Evolutionary conservation across 2,797 vertebrate genomes (phyloP).

Genomic region (Pseudochirops cupreus): DNA sequence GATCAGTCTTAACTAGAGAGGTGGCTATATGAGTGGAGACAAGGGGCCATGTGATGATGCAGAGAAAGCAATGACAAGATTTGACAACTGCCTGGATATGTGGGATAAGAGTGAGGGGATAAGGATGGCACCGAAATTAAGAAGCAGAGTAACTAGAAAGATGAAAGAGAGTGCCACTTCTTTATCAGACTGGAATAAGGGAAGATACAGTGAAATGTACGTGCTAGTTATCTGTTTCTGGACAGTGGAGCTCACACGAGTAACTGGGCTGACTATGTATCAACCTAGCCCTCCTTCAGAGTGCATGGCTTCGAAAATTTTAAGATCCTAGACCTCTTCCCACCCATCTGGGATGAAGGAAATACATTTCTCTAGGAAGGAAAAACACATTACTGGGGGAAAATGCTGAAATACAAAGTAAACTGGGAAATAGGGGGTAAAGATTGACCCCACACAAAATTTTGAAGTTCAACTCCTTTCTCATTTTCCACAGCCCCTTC

Average conservation of each 20-base stretch:
- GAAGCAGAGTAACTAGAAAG: neutral
- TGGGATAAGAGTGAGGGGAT: neutral
- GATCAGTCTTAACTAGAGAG: neutral
- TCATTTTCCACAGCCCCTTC: too few relatives aligned
- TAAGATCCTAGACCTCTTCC: neutral
- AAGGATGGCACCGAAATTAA: neutral
- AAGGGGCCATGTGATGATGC: neutral
- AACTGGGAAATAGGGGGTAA: neutral
- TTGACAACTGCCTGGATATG: neutral
- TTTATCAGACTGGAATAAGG: neutral
- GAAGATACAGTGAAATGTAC: neutral
- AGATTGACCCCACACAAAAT: neutral
- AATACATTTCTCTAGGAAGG: neutral
- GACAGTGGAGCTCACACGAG: neutral
- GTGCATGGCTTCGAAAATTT: neutral
- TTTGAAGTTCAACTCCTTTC: neutral
- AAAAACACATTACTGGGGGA: neutral
- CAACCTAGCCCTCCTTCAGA: slow-evolving; percentile 18
- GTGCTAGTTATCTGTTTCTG: neutral
- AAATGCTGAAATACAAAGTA: slow-evolving; percentile 4
- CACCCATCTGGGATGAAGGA: neutral
- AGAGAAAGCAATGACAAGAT: neutral
- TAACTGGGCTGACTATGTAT: slow-evolving; percentile 31
- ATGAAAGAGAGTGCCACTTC: neutral
- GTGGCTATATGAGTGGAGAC: neutral